phyloP scores from a whole-genome alignment of 2,113 vertebrate genomes.

The Apodemus speciosus region DNA sequence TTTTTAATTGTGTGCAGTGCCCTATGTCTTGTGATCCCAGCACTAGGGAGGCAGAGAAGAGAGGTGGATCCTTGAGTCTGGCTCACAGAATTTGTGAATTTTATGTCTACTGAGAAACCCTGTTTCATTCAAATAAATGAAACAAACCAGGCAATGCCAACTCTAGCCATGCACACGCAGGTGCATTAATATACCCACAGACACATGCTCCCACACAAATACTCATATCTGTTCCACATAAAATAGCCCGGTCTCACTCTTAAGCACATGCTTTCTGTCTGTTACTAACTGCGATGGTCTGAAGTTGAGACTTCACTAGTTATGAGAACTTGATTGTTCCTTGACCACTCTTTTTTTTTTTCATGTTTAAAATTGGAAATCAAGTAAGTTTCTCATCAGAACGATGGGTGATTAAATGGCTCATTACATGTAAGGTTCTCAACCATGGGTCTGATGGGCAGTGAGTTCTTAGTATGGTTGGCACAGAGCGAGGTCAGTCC shows the following conservation, averaged over 20 bases:
- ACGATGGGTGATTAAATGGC: not conserved
- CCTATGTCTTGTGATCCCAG: not conserved
- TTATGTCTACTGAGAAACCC: not conserved
- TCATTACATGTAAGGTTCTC: not conserved
- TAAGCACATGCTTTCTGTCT: not conserved
- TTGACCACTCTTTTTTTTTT: slow-evolving; percentile 5
- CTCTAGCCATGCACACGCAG: not conserved
- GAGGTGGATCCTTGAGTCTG: not conserved
- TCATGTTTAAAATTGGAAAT: slow-evolving; percentile 36
- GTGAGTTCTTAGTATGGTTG: not conserved
- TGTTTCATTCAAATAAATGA: not conserved
- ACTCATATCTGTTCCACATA: not conserved
- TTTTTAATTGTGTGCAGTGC: not conserved
- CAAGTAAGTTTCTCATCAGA: not conserved
- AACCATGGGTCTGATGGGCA: not conserved
- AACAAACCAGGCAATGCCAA: no score
- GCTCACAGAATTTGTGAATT: no score
- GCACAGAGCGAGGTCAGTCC: not conserved
- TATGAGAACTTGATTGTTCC: not conserved
- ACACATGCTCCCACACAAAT: not conserved
- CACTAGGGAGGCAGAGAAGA: not conserved
- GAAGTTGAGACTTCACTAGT: not conserved
- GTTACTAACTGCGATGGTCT: not conserved
- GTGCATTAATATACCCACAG: not conserved
- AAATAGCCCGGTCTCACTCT: not conserved